A percentile compares a stretch with the other conserved stretches of the same genome.
These are phyloP conservation scores for Gymnothorax reevesii DNA, from an alignment of 2,797 vertebrate species.

Conservation along the genomic window DNA sequence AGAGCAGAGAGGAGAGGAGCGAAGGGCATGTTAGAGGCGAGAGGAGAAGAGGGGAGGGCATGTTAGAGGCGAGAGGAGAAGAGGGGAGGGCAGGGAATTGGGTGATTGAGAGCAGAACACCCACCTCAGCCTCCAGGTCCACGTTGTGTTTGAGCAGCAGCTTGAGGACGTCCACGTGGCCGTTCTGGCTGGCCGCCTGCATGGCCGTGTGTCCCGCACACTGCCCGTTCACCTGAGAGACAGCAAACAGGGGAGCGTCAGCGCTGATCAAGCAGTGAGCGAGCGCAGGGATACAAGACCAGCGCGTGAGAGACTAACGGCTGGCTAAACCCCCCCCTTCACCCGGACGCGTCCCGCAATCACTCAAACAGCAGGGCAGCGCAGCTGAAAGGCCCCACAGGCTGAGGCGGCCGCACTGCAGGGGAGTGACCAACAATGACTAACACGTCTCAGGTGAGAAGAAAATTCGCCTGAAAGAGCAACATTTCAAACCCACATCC, in stretches of 20 bases:
- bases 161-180: slow-evolving; percentile 96
- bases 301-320: slow-evolving; percentile 58
- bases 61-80: background rate
- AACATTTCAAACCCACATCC: no score
- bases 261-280: background rate
- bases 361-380: slow-evolving; percentile 71
- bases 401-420: no score
- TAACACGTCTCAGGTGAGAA: no score
- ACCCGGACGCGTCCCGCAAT: slow-evolving; percentile 69
- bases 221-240: slow-evolving; percentile 89
- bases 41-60: background rate
- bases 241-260: slow-evolving; percentile 10
- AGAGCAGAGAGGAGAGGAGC: background rate
- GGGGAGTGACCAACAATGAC: no score
- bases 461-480: no score
- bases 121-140: slow-evolving; percentile 97
- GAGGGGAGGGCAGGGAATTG: background rate
- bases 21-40: background rate
- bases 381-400: slow-evolving; percentile 26
- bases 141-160: slow-evolving; percentile 96
- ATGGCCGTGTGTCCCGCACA: slow-evolving; percentile 98
- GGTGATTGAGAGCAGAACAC: background rate
- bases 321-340: slow-evolving; percentile 38
- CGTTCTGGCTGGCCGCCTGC: slow-evolving; percentile 98
- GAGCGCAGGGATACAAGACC: slow-evolving; percentile 50